These are phyloP conservation scores for Irena cyanogastra DNA, from an alignment of 2,113 vertebrate genomes.

Conservation along the genomic window DNA sequence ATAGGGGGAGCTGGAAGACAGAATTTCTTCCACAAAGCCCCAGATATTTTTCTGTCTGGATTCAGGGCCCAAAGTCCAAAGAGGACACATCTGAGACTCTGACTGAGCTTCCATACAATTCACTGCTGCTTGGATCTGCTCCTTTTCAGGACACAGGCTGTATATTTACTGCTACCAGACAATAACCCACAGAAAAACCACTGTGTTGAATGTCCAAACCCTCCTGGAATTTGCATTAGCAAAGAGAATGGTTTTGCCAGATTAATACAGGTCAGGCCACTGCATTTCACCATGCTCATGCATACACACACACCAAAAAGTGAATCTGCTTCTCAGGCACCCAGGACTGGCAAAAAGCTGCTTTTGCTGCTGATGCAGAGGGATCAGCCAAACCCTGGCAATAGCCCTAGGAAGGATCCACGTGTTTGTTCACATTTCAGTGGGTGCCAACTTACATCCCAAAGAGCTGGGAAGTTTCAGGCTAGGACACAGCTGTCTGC, in stretches of 20 bases:
- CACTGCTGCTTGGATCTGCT: background rate
- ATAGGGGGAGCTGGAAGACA: background rate
- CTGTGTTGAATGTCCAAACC: background rate
- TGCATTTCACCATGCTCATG: background rate
- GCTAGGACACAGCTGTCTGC: background rate
- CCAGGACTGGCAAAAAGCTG: background rate
- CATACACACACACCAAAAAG: background rate
- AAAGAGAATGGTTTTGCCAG: background rate
- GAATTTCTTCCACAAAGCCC: background rate
- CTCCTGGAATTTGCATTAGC: background rate
- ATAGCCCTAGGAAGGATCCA: background rate
- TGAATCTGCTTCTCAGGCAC: background rate
- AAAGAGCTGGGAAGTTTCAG: background rate
- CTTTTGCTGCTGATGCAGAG: background rate
- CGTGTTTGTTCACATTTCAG: background rate
- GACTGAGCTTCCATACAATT: background rate
- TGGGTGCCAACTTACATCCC: background rate
- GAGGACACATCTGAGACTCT: background rate
- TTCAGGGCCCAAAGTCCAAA: background rate
- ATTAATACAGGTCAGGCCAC: background rate
- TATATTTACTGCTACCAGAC: background rate
- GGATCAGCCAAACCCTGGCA: background rate
- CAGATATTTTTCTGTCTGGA: background rate
- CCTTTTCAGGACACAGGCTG: background rate
- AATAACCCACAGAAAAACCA: background rate